Evolutionary conservation across 2,113 vertebrate species (phyloP), one percentile per base, ranked within the genome.

Genomic region (Ptilonorhynchus violaceus): DNA sequence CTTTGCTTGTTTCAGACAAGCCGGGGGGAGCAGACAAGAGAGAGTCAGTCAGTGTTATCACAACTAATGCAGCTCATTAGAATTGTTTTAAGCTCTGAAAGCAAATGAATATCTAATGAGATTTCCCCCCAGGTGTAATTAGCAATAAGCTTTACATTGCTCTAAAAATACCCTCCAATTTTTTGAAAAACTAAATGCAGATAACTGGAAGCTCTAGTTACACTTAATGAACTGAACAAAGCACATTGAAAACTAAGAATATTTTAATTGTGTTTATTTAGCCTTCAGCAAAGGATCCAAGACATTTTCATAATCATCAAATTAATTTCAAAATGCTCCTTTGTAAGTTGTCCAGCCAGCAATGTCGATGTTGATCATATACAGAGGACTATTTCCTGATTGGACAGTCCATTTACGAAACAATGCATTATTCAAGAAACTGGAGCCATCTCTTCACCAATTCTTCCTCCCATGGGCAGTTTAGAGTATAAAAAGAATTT

Each of bases 61-160:
- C 95, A 96, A 95, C 96, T 97, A 97, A 97, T 96, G 96, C 88
- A 95, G 96, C 96, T 97, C 94, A 96, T 97, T 97, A 97, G 96
- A 93, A 96, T 97, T 95, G 93, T 97, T 97, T 97, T 96, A 97
- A 97, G 96, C 91, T 97, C 94, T 86, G 93, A 96, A 96, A 97
- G 96, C 96, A 97, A 97, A 97, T 96, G 97, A 97, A 97, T 97
- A 96, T 80, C 96, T 97, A 97, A 97, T 96, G 97, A 96, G 96
- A 96, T 97, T 97, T 96, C 95, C 97, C 97, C 97, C 96, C 97
- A 97, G 97, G 97, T 97, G 97, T 97, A 97, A 97, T 97, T 97
- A 97, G 97, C 91, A 90, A 96, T 96, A 96, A 96, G 97, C 96
- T 96, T 96, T 94, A 95, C 97, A 96, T 94, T 94, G 95, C 97